Evolutionary conservation across 2,113 vertebrate genomes (phyloP).

Genomic region (Pterocles orientalis): DNA sequence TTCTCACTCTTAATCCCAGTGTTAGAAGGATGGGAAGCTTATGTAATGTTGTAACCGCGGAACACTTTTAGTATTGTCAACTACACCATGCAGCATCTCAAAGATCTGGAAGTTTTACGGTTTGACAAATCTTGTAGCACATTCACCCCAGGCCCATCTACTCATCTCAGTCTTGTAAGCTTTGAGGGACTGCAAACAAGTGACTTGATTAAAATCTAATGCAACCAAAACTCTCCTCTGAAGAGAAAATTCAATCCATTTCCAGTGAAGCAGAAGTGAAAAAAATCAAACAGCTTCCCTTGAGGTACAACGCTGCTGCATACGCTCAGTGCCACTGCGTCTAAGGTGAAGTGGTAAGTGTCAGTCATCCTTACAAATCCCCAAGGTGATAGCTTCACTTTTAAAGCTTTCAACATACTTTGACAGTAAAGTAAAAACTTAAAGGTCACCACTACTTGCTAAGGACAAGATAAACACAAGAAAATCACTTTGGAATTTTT

Average conservation of each 20-base stretch:
- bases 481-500: slow-evolving; percentile 73
- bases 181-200: slow-evolving; percentile 66
- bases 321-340: slow-evolving; percentile 34
- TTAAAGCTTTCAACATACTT: slow-evolving; percentile 76
- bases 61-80: slow-evolving; percentile 39
- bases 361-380: slow-evolving; percentile 75
- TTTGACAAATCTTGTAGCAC: slow-evolving; percentile 52
- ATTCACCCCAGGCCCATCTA: slow-evolving; percentile 58
- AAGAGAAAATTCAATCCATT: slow-evolving; percentile 68
- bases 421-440: slow-evolving; percentile 80
- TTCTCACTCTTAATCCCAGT: slow-evolving; percentile 7
- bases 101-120: slow-evolving; percentile 17
- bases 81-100: slow-evolving; percentile 29
- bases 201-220: slow-evolving; percentile 74
- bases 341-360: slow-evolving; percentile 66
- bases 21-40: slow-evolving; percentile 30
- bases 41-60: neutral
- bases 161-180: slow-evolving; percentile 43
- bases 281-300: slow-evolving; percentile 64
- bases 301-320: slow-evolving; percentile 52
- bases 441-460: slow-evolving; percentile 84
- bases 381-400: slow-evolving; percentile 76
- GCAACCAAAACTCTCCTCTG: slow-evolving; percentile 71
- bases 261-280: slow-evolving; percentile 77
- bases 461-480: slow-evolving; percentile 75